Base-by-base conservation (phyloP, 2,113 vertebrate species). In the Montifringilla adamsi region DNA sequence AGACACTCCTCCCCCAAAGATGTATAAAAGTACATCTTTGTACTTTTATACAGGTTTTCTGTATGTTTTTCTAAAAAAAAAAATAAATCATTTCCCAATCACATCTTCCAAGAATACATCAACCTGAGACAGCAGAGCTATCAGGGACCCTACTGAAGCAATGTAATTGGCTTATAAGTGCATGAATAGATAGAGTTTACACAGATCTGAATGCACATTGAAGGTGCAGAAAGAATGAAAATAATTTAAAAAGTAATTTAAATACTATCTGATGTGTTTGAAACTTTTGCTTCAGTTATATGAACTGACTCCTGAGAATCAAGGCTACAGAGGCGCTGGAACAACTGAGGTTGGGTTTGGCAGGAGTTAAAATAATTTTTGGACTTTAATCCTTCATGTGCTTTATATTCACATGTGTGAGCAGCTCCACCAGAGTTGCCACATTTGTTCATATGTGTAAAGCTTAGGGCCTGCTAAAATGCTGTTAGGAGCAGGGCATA, bases 1-100 rank as follows among this genome's bases (percentile, higher is more conserved):
- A 31, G 43, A 24, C 15, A 31, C 1, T 1, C 3, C 4, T 9
- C 5, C 6, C 4, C 2, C 11, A 39, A 5, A 18, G 43, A 70
- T 23, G 5, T 63, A 63, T n/a, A 37, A 70, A 93, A 39, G 11
- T 35, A 13, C 18, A n/a, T n/a, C n/a, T n/a, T n/a, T n/a, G n/a
- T n/a, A n/a, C n/a, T n/a, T n/a, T n/a, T n/a, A n/a, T n/a, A n/a
- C 19, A 37, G 13, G 13, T 87, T 84, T 22, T 56, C 13, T 50
- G 9, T 58, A n/a, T 46, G 11, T 50, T 87, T 87, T 81, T 59
- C n/a, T 63, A 39, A 81, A 52, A 11, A 30, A 55, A 21, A 67
- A 70, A 68, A 70, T 37, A 37, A 52, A 17, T 28, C 0, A 27
- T 64, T 93, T 93, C 13, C 7, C 9, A 27, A 0, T 63, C 6